Percentiles rank a stretch among this genome's conserved stretches.
phyloP scores from a whole-genome alignment of 2,888 invertebrate species.

The Melanchra persicariae region DNA sequence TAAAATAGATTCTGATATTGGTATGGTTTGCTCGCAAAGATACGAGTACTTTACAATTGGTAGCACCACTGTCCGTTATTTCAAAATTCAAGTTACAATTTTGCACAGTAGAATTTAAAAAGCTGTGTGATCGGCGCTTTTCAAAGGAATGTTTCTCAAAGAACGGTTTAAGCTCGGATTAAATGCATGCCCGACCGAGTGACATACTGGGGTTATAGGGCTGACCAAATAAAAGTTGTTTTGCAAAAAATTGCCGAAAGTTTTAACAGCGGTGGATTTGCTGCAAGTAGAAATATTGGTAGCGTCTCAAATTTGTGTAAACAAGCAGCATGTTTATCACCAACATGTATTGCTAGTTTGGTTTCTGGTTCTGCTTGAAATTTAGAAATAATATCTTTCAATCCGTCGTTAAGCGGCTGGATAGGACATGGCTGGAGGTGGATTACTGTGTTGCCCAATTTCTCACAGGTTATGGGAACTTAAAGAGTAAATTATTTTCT shows the following conservation, averaged over 20 bases:
- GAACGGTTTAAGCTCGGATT: conserved; percentile 58
- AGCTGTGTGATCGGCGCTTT: conserved; percentile 26
- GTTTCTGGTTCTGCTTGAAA: background rate
- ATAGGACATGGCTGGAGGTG: too few relatives aligned
- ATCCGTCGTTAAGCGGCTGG: too few relatives aligned
- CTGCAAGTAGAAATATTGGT: background rate
- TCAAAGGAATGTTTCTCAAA: conserved; percentile 52
- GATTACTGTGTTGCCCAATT: too few relatives aligned
- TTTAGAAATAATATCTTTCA: background rate
- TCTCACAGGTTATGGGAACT: too few relatives aligned
- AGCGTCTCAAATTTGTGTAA: background rate
- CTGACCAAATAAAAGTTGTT: conserved; percentile 14
- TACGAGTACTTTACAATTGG: background rate
- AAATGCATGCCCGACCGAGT: conserved; percentile 62
- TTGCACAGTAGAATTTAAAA: conserved; percentile 33
- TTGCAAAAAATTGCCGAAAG: too few relatives aligned
- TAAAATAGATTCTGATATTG: too few relatives aligned
- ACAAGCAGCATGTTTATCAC: background rate
- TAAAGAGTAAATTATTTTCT: too few relatives aligned
- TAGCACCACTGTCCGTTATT: background rate
- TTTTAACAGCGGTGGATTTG: background rate
- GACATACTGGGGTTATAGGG: conserved; percentile 62
- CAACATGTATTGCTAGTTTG: background rate
- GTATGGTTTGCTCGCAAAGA: too few relatives aligned
- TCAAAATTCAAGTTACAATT: conserved; percentile 1